Evolutionary conservation across 2,113 vertebrate species (phyloP).

Genomic region (Lampris incognitus): DNA sequence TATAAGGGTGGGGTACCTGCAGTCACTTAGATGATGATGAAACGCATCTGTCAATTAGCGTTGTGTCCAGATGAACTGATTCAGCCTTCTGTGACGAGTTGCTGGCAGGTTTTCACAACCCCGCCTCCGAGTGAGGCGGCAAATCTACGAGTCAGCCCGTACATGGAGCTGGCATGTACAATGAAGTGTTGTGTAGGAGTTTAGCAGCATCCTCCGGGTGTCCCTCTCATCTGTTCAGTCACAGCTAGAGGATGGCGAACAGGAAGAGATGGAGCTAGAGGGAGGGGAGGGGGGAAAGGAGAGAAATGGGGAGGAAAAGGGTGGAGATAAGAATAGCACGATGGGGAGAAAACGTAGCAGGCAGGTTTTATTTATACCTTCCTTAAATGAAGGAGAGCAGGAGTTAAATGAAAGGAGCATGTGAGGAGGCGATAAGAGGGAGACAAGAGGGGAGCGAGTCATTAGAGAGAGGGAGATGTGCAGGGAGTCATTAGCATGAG

Average conservation of each 20-base stretch:
- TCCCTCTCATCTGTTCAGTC: slow-evolving; percentile 59
- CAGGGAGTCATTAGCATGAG: slow-evolving; percentile 70
- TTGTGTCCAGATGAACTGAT: no score
- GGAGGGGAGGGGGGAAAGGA: background rate
- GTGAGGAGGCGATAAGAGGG: slow-evolving; percentile 63
- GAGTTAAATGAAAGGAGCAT: slow-evolving; percentile 64
- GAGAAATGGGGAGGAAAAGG: background rate
- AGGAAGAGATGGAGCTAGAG: background rate
- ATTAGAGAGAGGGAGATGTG: slow-evolving; percentile 61
- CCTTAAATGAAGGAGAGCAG: slow-evolving; percentile 59
- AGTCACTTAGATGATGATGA: no score
- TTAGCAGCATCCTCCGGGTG: slow-evolving; percentile 44
- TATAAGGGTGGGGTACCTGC: no score
- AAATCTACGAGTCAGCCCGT: slow-evolving; percentile 67
- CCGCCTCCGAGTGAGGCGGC: slow-evolving; percentile 18
- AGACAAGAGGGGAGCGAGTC: slow-evolving; percentile 60
- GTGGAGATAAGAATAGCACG: slow-evolving; percentile 51
- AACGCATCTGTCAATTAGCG: no score
- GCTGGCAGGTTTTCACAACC: slow-evolving; percentile 47
- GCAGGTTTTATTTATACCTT: slow-evolving; percentile 60
- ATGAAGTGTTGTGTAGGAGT: slow-evolving; percentile 45
- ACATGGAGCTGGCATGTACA: slow-evolving; percentile 59
- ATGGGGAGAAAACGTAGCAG: slow-evolving; percentile 54
- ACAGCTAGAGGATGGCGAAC: slow-evolving; percentile 25
- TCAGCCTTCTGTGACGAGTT: background rate